Conservation (phyloP, 2,888 invertebrate genomes). For the Blastobasis adustella region DNA sequence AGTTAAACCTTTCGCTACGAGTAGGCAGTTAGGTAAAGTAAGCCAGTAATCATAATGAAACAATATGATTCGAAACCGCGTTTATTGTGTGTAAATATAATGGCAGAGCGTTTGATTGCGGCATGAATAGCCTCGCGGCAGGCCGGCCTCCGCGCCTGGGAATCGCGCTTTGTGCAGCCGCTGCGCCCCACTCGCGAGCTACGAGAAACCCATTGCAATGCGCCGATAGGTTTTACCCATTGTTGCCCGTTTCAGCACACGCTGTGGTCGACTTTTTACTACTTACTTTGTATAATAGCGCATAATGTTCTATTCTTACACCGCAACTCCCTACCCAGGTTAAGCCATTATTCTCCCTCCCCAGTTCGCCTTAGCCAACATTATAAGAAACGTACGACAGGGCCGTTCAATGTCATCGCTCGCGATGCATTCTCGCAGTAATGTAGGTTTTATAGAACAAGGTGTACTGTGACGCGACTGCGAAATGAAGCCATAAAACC, state of each 20-base stretch:
- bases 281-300: no score
- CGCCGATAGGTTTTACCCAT: conserved; percentile 45
- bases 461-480: conserved; percentile 22
- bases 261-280: conserved; percentile 25
- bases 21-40: no score
- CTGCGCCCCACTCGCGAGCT: conserved; percentile 20
- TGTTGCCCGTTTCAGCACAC: conserved; percentile 42
- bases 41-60: no score
- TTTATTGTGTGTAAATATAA: conserved; percentile 11
- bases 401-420: background rate
- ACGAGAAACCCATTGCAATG: conserved; percentile 35
- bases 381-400: conserved; percentile 8
- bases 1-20: no score
- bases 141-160: conserved; percentile 37
- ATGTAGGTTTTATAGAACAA: background rate
- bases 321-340: no score
- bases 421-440: background rate
- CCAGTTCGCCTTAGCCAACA: no score
- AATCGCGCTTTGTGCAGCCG: conserved; percentile 32
- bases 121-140: conserved; percentile 23
- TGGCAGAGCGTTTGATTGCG: conserved; percentile 19
- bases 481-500: conserved; percentile 30
- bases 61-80: background rate
- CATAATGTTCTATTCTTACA: no score
- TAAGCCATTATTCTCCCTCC: no score